Evolutionary conservation across 2,888 invertebrate species (phyloP), one percentile per base, ranked within the genome.

Genomic region (Dryobota labecula): DNA sequence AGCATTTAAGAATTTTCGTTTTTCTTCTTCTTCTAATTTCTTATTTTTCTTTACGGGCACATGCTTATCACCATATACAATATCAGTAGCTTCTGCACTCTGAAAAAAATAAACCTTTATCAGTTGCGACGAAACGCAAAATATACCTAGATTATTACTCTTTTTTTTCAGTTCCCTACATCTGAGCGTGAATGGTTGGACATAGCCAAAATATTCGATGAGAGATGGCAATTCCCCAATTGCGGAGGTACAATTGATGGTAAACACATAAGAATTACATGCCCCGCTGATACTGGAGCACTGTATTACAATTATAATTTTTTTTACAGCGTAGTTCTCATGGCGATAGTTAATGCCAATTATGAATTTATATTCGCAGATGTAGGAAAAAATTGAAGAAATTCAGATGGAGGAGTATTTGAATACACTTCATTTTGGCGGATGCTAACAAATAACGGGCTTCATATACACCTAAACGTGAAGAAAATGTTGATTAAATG

Each of bases 181-280:
- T 24, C 51, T 51, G 62, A 62, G 49, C 49, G 49, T 49, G 66
- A 67, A 67, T 67, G 66, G 66, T 57, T 57, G 45, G 56, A 57
- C 24, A 47, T 57, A 57, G 67, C 53, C 33, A 57, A 67, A 56
- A 57, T 38, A 41, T 67, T 67, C 43, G 51, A 65, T 41, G 65
- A 65, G 30, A 51, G 54, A 30, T 83, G 77, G 82, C 76, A 81
- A 41, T 79, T 82, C 43, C 53, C 64, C 54, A 54, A 84, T 63
- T 83, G 83, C 62, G 60, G 78, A 63, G 80, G 80, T 18, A 78
- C 80, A 15, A 51, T 51, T 24, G 51, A 51, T 24, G 27, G 51
- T 15, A 51, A 51, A 51, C 27, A 51, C 24, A 24, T 51, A 51
- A 51, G 24, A 51, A 51, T 51, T 27, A 24, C 7, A 24, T 24